Conservation (phyloP, 2,797 vertebrate species). For the Etheostoma perlongum region DNA sequence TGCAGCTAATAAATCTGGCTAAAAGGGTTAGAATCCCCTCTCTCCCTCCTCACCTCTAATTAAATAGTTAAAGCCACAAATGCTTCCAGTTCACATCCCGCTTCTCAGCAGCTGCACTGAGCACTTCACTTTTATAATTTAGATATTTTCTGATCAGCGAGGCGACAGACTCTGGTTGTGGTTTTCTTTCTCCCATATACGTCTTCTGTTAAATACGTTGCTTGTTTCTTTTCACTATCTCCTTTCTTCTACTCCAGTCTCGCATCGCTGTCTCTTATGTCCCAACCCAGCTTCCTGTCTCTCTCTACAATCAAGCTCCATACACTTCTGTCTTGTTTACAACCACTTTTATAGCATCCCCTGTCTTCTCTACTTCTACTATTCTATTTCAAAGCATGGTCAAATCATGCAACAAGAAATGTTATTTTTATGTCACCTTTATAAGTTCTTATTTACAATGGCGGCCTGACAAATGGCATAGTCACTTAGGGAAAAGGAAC, state of each 20-base stretch:
- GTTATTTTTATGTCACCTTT: too few relatives aligned
- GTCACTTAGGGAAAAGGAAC: too few relatives aligned
- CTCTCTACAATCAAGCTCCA: slow-evolving; percentile 14
- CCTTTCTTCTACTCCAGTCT: slow-evolving; percentile 16
- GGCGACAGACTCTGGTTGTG: not conserved
- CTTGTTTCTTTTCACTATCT: slow-evolving; percentile 31
- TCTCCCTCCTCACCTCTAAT: slow-evolving; percentile 12
- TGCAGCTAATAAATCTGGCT: not conserved
- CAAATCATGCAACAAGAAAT: not conserved
- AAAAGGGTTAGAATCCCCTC: not conserved
- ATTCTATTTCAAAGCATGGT: too few relatives aligned
- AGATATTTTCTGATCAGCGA: not conserved
- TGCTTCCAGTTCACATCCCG: not conserved
- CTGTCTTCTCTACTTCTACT: slow-evolving; percentile 1
- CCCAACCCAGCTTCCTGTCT: slow-evolving; percentile 46
- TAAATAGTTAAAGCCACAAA: slow-evolving; percentile 17
- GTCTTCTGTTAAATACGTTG: slow-evolving; percentile 25
- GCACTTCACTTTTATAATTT: not conserved
- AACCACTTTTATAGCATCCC: not conserved
- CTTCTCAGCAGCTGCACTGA: not conserved
- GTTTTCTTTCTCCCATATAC: slow-evolving; percentile 1
- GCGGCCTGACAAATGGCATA: too few relatives aligned
- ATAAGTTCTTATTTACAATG: too few relatives aligned
- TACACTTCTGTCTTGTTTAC: not conserved
- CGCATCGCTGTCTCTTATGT: slow-evolving; percentile 21